A percentile compares a stretch with the other conserved stretches of the same genome.
Conservation (phyloP, 2,888 invertebrate species). For the Agonopterix arenella region DNA sequence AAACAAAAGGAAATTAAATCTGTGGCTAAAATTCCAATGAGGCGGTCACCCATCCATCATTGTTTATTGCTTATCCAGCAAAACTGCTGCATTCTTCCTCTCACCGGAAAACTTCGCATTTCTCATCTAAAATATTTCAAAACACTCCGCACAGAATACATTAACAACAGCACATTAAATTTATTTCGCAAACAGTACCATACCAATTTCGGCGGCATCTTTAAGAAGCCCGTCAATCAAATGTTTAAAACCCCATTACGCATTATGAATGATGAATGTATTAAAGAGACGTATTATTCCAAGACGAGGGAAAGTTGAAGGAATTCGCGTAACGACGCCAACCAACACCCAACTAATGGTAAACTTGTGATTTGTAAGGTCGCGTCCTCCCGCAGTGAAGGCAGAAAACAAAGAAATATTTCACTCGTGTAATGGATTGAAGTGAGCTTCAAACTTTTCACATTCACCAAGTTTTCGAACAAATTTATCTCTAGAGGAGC, state of each 20-base stretch:
- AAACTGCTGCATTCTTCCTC: neutral
- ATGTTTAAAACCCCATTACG: slow-evolving; percentile 26
- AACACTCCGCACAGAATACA: no score
- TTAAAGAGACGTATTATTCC: slow-evolving; percentile 24
- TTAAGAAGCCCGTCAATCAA: slow-evolving; percentile 27
- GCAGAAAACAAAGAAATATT: slow-evolving; percentile 76
- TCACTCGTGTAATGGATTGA: slow-evolving; percentile 76
- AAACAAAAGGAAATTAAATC: no score
- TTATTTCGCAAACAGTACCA: slow-evolving; percentile 10
- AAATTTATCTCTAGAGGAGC: slow-evolving; percentile 72
- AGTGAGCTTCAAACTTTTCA: slow-evolving; percentile 74
- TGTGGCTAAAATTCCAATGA: no score
- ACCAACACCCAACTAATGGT: slow-evolving; percentile 35
- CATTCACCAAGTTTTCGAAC: slow-evolving; percentile 73
- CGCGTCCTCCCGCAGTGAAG: slow-evolving; percentile 40
- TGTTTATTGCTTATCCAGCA: no score
- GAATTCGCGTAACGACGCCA: slow-evolving; percentile 14
- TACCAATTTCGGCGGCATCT: slow-evolving; percentile 7
- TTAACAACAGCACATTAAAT: neutral
- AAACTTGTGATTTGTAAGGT: slow-evolving; percentile 65
- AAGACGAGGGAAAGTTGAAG: slow-evolving; percentile 11
- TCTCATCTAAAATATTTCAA: no score
- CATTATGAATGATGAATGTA: slow-evolving; percentile 30
- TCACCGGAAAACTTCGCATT: no score
- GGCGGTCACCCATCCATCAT: no score